phyloP scores from a whole-genome alignment of 1,140 invertebrate species.

The Zeugodacus cucurbitae region DNA sequence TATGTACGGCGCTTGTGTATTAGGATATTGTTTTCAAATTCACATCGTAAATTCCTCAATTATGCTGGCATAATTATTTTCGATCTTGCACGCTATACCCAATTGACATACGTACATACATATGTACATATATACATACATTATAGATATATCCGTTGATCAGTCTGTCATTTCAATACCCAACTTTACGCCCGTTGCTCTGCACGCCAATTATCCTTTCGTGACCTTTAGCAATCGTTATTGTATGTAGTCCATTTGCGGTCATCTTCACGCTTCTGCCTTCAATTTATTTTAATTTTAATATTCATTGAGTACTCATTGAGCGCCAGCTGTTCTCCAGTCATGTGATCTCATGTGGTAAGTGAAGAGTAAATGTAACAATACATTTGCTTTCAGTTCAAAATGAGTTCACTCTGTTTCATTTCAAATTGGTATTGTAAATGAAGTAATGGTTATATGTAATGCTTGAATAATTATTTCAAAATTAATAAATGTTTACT shows the following conservation, averaged over 20 bases:
- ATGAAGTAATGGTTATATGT: too few species aligned
- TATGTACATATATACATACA: not conserved
- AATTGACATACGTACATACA: not conserved
- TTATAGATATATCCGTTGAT: not conserved
- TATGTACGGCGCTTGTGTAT: not conserved
- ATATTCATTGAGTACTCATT: slow-evolving; percentile 11
- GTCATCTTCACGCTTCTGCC: slow-evolving; percentile 40
- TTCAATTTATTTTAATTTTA: slow-evolving; percentile 18
- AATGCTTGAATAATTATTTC: too few species aligned
- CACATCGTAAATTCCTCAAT: slow-evolving; percentile 27
- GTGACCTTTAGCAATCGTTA: slow-evolving; percentile 10
- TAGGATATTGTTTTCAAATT: not conserved
- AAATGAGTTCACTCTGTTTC: not conserved
- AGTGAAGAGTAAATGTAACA: not conserved
- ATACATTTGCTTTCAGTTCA: too few species aligned
- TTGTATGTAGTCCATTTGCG: not conserved
- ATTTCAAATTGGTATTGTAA: not conserved
- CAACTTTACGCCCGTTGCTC: not conserved
- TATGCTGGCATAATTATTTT: slow-evolving; percentile 30
- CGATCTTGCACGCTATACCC: slow-evolving; percentile 15
- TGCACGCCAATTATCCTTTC: slow-evolving; percentile 33
- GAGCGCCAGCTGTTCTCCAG: not conserved
- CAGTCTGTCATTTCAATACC: not conserved
- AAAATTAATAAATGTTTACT: too few species aligned
- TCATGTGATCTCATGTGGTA: not conserved